These are phyloP conservation scores for Uloborus diversus DNA, from an alignment of 1,140 invertebrate species.

Conservation along the genomic window DNA sequence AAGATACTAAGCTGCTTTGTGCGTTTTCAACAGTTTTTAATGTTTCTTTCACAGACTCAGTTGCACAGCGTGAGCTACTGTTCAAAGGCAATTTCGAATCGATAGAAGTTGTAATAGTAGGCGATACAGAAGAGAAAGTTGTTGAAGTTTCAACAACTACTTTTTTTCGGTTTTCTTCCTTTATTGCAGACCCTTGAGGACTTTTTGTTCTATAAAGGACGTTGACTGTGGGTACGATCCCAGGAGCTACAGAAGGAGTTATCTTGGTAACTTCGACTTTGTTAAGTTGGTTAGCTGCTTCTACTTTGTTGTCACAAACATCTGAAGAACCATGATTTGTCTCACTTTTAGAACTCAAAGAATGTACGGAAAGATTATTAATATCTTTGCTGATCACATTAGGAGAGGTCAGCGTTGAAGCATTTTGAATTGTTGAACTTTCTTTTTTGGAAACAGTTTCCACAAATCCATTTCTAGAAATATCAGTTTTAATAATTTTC, in stretches of 20 bases:
- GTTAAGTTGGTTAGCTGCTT: no score
- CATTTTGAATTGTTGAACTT: no score
- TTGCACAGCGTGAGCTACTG: neutral
- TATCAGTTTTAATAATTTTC: no score
- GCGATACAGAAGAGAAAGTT: slow-evolving; percentile 8
- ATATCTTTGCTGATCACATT: no score
- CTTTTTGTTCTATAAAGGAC: slow-evolving; percentile 44
- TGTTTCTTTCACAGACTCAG: neutral
- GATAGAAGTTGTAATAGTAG: slow-evolving; percentile 15
- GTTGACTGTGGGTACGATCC: slow-evolving; percentile 33
- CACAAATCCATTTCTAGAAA: no score
- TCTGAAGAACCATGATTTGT: no score
- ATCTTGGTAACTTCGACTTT: slow-evolving; percentile 37
- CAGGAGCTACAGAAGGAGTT: slow-evolving; percentile 5
- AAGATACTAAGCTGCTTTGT: neutral
- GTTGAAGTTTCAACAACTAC: slow-evolving; percentile 35
- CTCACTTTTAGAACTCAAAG: no score
- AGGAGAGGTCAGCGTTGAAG: no score
- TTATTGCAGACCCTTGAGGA: neutral
- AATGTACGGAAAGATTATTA: no score
- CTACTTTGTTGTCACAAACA: no score
- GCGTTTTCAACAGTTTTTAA: slow-evolving; percentile 17
- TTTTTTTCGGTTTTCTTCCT: slow-evolving; percentile 46
- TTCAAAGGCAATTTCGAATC: neutral
- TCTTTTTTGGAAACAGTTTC: no score